phyloP scores from a whole-genome alignment of 2,113 vertebrate species.

The Pomatostomus ruficeps region DNA sequence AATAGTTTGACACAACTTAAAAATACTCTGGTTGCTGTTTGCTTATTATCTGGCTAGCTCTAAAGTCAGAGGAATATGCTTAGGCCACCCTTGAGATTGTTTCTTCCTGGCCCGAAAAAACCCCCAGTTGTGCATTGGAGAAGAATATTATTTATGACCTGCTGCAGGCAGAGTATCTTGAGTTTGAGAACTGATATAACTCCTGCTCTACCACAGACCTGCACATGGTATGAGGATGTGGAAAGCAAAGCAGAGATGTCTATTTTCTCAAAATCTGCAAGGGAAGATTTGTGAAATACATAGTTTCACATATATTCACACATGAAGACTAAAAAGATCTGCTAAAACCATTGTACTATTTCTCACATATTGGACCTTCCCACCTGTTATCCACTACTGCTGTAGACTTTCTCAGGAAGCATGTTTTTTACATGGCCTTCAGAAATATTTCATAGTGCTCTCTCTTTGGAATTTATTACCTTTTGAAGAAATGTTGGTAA shows the following conservation, averaged over 20 bases:
- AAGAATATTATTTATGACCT: background rate
- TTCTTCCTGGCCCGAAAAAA: background rate
- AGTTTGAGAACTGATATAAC: background rate
- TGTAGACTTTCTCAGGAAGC: background rate
- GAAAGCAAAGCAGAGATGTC: background rate
- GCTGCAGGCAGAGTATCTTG: background rate
- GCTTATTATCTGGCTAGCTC: background rate
- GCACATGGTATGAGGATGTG: fast-evolving
- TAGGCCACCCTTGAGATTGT: background rate
- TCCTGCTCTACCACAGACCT: background rate
- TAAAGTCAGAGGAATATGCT: background rate
- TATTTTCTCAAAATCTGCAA: background rate
- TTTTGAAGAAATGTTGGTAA: background rate
- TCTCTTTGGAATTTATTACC: background rate
- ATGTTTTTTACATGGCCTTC: background rate
- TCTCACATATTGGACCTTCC: background rate
- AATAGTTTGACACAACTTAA: background rate
- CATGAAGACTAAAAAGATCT: background rate
- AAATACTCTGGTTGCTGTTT: background rate
- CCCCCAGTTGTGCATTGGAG: background rate
- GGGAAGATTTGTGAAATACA: background rate
- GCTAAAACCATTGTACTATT: background rate
- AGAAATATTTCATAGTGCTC: background rate
- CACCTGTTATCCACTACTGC: background rate
- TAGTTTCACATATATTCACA: background rate